Percentiles rank a stretch among this genome's conserved stretches.
Evolutionary conservation across 2,888 invertebrate genomes (phyloP).

Genomic region (Fragum sueziense): DNA sequence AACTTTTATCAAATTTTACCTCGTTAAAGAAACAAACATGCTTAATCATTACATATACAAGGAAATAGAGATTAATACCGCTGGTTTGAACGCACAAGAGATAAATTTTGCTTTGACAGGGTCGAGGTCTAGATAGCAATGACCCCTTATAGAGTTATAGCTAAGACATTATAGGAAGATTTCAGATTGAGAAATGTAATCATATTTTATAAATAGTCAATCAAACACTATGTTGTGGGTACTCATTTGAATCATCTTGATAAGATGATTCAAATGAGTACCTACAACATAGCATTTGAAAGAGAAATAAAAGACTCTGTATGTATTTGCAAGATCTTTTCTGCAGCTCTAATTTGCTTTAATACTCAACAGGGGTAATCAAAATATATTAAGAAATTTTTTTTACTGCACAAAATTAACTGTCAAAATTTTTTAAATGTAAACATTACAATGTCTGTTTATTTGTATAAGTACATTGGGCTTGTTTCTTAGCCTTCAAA

Average conservation of each 20-base stretch:
- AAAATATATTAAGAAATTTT: constrained; percentile 7
- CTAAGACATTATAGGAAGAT: too few species aligned
- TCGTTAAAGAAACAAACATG: constrained; percentile 21
- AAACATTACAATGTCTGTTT: constrained; percentile 5
- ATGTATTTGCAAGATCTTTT: too few species aligned
- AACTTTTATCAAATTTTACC: constrained; percentile 47
- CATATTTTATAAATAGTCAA: too few species aligned
- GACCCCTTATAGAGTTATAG: too few species aligned
- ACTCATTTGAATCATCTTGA: too few species aligned
- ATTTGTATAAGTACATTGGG: neutral
- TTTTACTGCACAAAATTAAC: constrained; percentile 13
- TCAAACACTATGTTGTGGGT: too few species aligned
- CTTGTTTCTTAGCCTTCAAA: neutral
- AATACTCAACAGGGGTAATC: neutral
- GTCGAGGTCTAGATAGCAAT: neutral
- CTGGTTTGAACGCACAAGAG: neutral
- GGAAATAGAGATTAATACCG: constrained; percentile 14
- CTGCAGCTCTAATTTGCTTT: neutral
- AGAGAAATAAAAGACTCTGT: too few species aligned
- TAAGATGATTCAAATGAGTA: too few species aligned
- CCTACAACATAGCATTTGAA: too few species aligned
- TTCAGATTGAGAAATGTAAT: too few species aligned
- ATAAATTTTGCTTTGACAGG: constrained; percentile 4
- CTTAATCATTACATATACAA: constrained; percentile 20
- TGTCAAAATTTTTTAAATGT: constrained; percentile 18